phyloP scores from a whole-genome alignment of 2,888 invertebrate genomes.

The Orthosia gracilis region DNA sequence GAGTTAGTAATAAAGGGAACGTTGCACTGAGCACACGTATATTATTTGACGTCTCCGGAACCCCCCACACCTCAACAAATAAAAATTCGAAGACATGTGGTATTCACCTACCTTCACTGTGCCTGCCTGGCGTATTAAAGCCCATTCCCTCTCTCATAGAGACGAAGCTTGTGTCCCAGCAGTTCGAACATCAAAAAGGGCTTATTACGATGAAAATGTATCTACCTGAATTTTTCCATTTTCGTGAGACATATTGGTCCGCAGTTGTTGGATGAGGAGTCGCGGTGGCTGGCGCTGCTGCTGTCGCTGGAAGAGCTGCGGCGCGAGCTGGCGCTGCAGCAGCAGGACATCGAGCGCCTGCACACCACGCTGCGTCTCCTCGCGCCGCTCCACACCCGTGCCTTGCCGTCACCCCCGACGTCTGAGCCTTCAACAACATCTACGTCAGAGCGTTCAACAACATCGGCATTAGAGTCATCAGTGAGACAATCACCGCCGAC shows the following conservation, averaged over 20 bases:
- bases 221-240: too few relatives aligned
- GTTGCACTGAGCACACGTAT: too few relatives aligned
- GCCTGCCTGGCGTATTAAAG: too few relatives aligned
- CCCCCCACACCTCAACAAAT: too few relatives aligned
- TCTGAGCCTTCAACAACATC: background rate
- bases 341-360: slow-evolving; percentile 64
- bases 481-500: background rate
- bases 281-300: slow-evolving; percentile 69
- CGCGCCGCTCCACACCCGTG: background rate
- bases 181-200: too few relatives aligned
- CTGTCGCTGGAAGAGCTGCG: slow-evolving; percentile 70
- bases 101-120: too few relatives aligned
- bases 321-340: slow-evolving; percentile 69
- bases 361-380: slow-evolving; percentile 31
- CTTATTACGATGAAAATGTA: too few relatives aligned
- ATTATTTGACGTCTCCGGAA: too few relatives aligned
- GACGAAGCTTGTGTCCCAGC: too few relatives aligned
- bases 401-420: background rate
- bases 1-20: too few relatives aligned
- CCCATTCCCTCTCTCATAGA: too few relatives aligned
- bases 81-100: too few relatives aligned
- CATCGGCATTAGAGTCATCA: background rate
- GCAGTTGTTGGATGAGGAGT: slow-evolving; percentile 65
- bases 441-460: background rate
- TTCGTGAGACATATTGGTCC: background rate